Conservation (phyloP, 1,140 invertebrate genomes). For the Drosophila obscura region DNA sequence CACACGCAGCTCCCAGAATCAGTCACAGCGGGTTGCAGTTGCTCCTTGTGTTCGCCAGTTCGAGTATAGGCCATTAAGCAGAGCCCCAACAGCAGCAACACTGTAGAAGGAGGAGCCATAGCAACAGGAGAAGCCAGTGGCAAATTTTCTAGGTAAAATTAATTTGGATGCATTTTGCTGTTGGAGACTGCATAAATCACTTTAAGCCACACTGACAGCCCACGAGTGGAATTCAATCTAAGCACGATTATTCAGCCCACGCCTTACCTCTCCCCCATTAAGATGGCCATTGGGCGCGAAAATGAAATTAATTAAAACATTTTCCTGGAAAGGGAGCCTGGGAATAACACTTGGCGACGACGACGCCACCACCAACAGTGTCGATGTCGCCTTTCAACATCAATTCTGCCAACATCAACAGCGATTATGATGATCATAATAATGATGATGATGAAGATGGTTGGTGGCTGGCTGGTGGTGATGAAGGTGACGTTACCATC, state of each 20-base stretch:
- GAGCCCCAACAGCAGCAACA: constrained; percentile 12
- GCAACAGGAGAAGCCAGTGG: background rate
- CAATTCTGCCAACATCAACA: constrained; percentile 48
- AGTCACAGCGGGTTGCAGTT: constrained; percentile 40
- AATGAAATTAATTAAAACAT: constrained; percentile 76
- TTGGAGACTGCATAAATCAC: constrained; percentile 37
- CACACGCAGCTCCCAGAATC: constrained; percentile 41
- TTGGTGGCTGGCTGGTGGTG: background rate
- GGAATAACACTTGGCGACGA: constrained; percentile 27
- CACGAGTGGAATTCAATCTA: constrained; percentile 36
- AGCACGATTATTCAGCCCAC: too few relatives aligned
- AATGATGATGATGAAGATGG: constrained; percentile 24
- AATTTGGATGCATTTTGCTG: constrained; percentile 29
- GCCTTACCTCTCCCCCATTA: constrained; percentile 4
- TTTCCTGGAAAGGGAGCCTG: constrained; percentile 10
- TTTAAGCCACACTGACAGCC: constrained; percentile 15
- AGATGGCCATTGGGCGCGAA: constrained; percentile 38
- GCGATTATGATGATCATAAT: too few relatives aligned
- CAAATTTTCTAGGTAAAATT: constrained; percentile 20
- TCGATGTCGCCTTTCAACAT: constrained; percentile 41
- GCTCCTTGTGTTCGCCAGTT: background rate
- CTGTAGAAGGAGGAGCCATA: too few relatives aligned
- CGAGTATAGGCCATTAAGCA: constrained; percentile 18
- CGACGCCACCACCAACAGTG: constrained; percentile 54
- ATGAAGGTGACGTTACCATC: too few relatives aligned